phyloP scores from a whole-genome alignment of 2,113 vertebrate species.

The pig (Sus scrofa) region T2T-Sscrofa CM000817.6:32125001-32125500 shows the following conservation, averaged over 20 bases:
- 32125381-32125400: not conserved
- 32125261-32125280: not conserved
- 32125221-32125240: not conserved
- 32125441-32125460: not conserved
- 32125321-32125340: not conserved
- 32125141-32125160: too few relatives aligned
- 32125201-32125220: not conserved
- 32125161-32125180: not conserved
- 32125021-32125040: not conserved
- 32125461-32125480: not conserved
- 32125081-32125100: not conserved
- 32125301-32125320: not conserved
- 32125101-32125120: not conserved
- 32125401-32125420: not conserved
- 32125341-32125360: not conserved
- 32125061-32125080: not conserved
- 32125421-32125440: not conserved
- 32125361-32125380: not conserved
- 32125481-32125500: accelerated
- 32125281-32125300: not conserved
- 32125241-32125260: not conserved
- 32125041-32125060: not conserved
- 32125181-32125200: not conserved
- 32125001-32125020: not conserved
- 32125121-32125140: accelerated